Conservation (phyloP, 2,797 vertebrate species). For the Thaleichthys pacificus region DNA sequence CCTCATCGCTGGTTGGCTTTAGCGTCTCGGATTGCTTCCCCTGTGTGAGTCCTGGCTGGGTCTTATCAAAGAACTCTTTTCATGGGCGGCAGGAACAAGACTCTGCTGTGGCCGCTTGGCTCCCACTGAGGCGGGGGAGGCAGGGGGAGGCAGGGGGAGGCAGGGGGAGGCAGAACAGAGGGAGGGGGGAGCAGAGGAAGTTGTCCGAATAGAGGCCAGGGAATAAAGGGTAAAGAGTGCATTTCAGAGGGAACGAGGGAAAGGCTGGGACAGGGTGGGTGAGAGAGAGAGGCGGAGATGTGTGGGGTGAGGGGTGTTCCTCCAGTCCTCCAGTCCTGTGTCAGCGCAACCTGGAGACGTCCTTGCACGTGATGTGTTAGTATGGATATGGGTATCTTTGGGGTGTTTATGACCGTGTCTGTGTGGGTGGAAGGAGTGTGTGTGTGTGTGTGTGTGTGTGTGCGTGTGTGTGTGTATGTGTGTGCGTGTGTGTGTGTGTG, state of each 20-base stretch:
- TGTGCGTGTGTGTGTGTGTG: neutral
- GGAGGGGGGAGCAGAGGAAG: constrained; percentile 61
- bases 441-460: neutral
- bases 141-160: constrained; percentile 3
- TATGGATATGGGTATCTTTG: too few relatives aligned
- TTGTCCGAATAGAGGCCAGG: constrained; percentile 54
- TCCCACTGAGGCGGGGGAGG: constrained; percentile 51
- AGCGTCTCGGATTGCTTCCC: constrained; percentile 74
- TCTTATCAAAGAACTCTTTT: constrained; percentile 77
- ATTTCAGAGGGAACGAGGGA: constrained; percentile 48
- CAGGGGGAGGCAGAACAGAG: neutral
- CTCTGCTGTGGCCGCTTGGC: constrained; percentile 72
- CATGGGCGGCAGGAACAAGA: constrained; percentile 73
- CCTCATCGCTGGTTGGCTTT: neutral
- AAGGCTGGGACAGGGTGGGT: constrained; percentile 18
- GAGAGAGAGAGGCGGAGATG: constrained; percentile 23
- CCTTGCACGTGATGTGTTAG: neutral
- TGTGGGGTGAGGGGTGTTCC: neutral
- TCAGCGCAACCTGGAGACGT: neutral
- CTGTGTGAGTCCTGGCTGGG: constrained; percentile 67
- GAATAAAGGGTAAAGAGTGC: constrained; percentile 44
- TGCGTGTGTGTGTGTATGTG: neutral
- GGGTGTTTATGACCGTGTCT: neutral
- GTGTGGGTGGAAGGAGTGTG: neutral
- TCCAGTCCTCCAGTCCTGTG: neutral